These are phyloP conservation scores for Semotilus atromaculatus DNA, from an alignment of 2,797 vertebrate genomes.

Conservation along the genomic window DNA sequence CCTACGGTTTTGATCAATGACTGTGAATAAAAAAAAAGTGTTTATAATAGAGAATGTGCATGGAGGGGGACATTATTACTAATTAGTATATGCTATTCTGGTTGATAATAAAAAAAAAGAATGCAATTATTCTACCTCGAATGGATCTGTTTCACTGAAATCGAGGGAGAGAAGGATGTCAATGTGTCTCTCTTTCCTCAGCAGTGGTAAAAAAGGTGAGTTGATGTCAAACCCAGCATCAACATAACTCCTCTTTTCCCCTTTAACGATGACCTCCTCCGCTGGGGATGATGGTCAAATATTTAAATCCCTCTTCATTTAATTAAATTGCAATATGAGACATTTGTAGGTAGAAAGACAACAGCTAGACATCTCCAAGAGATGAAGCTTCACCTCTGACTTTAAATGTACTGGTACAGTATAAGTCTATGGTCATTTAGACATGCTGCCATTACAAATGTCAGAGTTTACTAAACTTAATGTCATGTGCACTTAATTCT, in stretches of 20 bases:
- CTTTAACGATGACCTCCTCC: not conserved
- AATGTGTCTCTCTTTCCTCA: slow-evolving; percentile 22
- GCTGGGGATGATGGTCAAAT: not conserved
- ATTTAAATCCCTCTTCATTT: not conserved
- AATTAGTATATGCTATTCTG: not conserved
- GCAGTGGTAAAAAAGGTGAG: slow-evolving; percentile 22
- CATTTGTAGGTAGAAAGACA: not conserved
- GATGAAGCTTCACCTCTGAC: not conserved
- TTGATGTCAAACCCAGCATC: slow-evolving; percentile 32
- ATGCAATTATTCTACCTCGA: not conserved
- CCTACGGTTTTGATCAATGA: not conserved
- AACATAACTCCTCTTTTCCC: not conserved
- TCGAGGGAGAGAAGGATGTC: slow-evolving; percentile 42
- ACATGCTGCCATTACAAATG: not conserved
- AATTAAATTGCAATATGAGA: not conserved
- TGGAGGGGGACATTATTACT: not conserved
- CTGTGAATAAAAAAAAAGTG: not conserved
- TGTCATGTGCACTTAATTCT: too few relatives aligned
- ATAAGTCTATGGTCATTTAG: not conserved
- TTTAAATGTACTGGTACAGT: not conserved
- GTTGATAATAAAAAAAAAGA: not conserved
- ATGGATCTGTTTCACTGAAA: slow-evolving; percentile 32
- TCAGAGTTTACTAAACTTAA: not conserved
- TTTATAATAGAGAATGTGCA: not conserved
- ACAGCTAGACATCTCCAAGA: not conserved